phyloP scores from a whole-genome alignment of 2,797 vertebrate species.

The Microctenopoma steveboyesi region DNA sequence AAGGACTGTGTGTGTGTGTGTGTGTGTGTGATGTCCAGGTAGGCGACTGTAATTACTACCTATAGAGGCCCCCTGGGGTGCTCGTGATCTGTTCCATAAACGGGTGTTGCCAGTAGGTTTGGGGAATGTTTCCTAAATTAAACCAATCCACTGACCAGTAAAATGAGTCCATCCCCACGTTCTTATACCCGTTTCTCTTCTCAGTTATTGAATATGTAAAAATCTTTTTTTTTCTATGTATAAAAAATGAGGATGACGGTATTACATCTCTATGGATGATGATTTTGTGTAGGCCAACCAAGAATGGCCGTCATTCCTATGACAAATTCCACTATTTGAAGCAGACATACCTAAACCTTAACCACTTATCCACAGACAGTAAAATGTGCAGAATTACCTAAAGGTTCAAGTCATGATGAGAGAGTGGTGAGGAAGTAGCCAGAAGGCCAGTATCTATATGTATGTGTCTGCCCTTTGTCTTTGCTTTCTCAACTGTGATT shows the following conservation, averaged over 20 bases:
- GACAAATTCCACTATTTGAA: too few relatives aligned
- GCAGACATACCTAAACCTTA: too few relatives aligned
- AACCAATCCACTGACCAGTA: constrained; percentile 23
- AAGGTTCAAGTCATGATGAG: constrained; percentile 14
- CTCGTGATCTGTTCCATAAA: constrained; percentile 45
- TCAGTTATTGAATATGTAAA: neutral
- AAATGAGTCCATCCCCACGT: neutral
- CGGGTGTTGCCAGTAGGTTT: constrained; percentile 25
- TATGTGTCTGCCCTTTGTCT: constrained; percentile 38
- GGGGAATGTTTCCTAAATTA: constrained; percentile 39
- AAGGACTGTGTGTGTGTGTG: constrained; percentile 3
- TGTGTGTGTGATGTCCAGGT: constrained; percentile 41
- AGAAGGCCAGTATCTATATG: neutral
- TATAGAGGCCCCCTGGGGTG: constrained; percentile 43
- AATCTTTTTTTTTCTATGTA: too few relatives aligned
- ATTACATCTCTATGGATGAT: too few relatives aligned
- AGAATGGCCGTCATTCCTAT: too few relatives aligned
- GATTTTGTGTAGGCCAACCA: too few relatives aligned
- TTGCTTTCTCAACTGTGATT: constrained; percentile 41
- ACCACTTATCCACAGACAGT: constrained; percentile 9
- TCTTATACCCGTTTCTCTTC: neutral
- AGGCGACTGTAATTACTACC: constrained; percentile 63
- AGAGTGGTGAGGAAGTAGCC: neutral
- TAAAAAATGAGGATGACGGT: too few relatives aligned
- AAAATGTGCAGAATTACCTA: constrained; percentile 20